Conservation (phyloP, 2,888 invertebrate species). For the Drosophila maculinotata region DNA sequence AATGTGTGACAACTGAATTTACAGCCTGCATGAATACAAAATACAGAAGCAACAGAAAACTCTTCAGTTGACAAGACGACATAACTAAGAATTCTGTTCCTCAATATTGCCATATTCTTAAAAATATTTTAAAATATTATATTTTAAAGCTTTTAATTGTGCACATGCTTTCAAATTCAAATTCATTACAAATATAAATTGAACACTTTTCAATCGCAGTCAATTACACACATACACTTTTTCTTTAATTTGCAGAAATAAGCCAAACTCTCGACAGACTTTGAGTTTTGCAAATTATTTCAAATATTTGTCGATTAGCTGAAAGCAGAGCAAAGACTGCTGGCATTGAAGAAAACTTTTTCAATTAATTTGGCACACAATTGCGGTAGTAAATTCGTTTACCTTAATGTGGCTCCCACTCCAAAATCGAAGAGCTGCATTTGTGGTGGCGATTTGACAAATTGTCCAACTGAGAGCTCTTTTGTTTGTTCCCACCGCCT, state of each 20-base stretch:
- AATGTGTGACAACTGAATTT: conserved; percentile 27
- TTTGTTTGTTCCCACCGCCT: conserved; percentile 53
- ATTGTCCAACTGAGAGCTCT: conserved; percentile 66
- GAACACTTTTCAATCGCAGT: neutral
- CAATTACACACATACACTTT: conserved; percentile 8
- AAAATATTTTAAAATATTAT: neutral
- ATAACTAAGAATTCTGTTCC: too few relatives aligned
- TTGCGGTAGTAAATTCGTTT: conserved; percentile 59
- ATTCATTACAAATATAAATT: neutral
- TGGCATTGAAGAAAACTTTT: conserved; percentile 66
- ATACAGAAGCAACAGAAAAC: conserved; percentile 2
- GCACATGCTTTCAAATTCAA: neutral
- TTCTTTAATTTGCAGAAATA: conserved; percentile 49
- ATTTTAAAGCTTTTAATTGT: neutral
- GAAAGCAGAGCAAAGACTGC: neutral
- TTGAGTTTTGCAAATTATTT: conserved; percentile 67
- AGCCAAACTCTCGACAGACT: conserved; percentile 38
- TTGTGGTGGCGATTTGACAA: conserved; percentile 79
- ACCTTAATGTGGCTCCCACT: conserved; percentile 50
- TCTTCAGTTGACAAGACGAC: conserved; percentile 3
- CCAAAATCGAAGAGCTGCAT: conserved; percentile 51
- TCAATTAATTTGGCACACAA: conserved; percentile 72
- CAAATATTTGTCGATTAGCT: conserved; percentile 73
- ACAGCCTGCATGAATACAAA: conserved; percentile 2
- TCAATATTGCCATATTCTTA: too few relatives aligned